Evolutionary conservation across 2,888 invertebrate species (phyloP), one percentile per base, ranked within the genome.

Genomic region (Saturnia pavonia): DNA sequence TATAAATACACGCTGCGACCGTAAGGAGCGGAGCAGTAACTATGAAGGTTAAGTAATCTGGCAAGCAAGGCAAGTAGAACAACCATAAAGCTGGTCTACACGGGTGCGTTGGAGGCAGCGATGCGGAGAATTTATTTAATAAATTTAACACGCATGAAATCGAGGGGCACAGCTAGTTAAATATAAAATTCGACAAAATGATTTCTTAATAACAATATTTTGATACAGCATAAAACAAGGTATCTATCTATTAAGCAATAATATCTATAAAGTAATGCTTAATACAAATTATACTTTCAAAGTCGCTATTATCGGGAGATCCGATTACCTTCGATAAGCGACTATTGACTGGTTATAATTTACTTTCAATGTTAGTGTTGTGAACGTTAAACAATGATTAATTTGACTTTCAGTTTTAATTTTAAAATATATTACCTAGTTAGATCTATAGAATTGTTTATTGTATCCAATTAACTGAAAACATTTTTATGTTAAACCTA

Each of bases 341-440:
- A 43, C n/a, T 48, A 68, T 16, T 22, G 51, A 72, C 70, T 51
- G 22, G 45, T 70, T 67, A 70, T 66, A 70, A 67, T 48, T 65
- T 22, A 57, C 66, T 69, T 72, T 72, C 70, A 73, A 75, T 74
- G 67, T 65, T 22, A 65, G 42, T 45, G 65, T 34, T 54, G 54
- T 68, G 65, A 65, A 27, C 57, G 14, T 60, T 60, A 60, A 27
- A 14, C 19, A 60, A 27, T 27, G 57, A 60, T 60, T 60, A 60
- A 60, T 60, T 27, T 27, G 9, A 25, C 57, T 60, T 14, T 60
- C 57, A 12, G 57, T 19, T 27, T 14, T 27, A 22, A 54, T 54
- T 54, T 22, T 54, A 22, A 54, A 54, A 54, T 22, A 54, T 11
- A 7, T n/a, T n/a, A n/a, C n/a, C n/a, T 54, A 8, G 14, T 11